Evolutionary conservation across 2,888 invertebrate genomes (phyloP).

Genomic region (Boloria euphrosyne): DNA sequence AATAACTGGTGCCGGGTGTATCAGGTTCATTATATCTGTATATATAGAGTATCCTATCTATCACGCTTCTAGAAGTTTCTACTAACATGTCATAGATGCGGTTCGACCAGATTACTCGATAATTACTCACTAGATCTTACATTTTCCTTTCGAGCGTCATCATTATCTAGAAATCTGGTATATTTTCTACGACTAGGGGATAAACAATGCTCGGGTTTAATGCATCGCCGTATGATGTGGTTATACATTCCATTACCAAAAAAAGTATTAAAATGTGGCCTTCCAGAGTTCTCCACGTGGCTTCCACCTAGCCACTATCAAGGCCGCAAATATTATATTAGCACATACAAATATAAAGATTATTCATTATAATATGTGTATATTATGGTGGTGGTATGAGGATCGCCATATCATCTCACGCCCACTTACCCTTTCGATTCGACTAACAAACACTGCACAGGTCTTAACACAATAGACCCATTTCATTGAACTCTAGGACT

Average conservation of each 20-base stretch:
- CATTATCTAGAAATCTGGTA: conserved; percentile 68
- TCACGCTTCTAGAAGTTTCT: conserved; percentile 79
- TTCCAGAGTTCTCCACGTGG: conserved; percentile 83
- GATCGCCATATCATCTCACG: conserved; percentile 77
- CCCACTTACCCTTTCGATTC: conserved; percentile 73
- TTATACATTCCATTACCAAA: conserved; percentile 50
- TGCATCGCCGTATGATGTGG: conserved; percentile 45
- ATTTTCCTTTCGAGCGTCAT: conserved; percentile 13
- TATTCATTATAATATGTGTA: conserved; percentile 61
- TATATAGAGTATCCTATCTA: conserved; percentile 60
- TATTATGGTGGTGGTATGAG: conserved; percentile 78
- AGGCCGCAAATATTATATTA: conserved; percentile 58
- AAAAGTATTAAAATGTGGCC: conserved; percentile 60
- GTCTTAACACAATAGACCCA: conserved; percentile 65
- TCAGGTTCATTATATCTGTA: conserved; percentile 63
- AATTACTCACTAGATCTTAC: not conserved
- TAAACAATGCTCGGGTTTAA: conserved; percentile 52
- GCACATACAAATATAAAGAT: conserved; percentile 50
- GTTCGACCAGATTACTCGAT: conserved; percentile 70
- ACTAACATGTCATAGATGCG: conserved; percentile 71
- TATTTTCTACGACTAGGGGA: conserved; percentile 49
- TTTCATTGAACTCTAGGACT: conserved; percentile 54
- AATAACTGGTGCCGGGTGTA: conserved; percentile 76
- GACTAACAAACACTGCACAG: conserved; percentile 80
- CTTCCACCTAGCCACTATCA: conserved; percentile 51